Evolutionary conservation across 2,113 vertebrate genomes (phyloP).

Genomic region (Gadus chalcogrammus): DNA sequence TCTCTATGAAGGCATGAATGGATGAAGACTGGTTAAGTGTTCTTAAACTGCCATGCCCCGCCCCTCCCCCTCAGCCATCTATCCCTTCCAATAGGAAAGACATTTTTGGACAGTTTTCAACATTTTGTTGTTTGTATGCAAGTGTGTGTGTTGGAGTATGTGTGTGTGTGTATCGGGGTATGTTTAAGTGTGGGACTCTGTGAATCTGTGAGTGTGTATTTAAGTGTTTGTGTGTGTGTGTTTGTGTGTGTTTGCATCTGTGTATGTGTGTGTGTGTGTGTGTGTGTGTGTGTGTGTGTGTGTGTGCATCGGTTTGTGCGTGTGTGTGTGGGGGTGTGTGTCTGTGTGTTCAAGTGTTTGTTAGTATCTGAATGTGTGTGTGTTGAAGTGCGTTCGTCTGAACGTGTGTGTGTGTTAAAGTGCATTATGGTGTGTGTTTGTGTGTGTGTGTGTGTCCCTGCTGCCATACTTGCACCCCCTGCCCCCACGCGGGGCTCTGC

Average conservation of each 20-base stretch:
- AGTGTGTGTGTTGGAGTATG: constrained; percentile 18
- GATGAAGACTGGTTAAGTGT: constrained; percentile 51
- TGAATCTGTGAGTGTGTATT: constrained; percentile 1
- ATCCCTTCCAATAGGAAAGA: too few species aligned
- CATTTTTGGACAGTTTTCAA: too few species aligned
- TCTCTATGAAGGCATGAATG: constrained; percentile 44
- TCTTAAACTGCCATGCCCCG: background rate
- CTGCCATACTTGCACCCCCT: constrained; percentile 17
- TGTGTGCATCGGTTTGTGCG: constrained; percentile 1
- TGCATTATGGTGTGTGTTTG: constrained; percentile 16
- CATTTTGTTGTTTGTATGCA: background rate
- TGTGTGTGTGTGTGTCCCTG: constrained; percentile 35
- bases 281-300: too few species aligned
- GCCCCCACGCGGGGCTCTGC: constrained; percentile 57
- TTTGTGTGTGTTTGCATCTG: too few species aligned
- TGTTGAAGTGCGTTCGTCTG: too few species aligned
- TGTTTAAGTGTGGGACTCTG: constrained; percentile 13
- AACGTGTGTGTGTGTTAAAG: background rate
- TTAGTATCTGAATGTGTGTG: too few species aligned
- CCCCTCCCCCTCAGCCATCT: too few species aligned
- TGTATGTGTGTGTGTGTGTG: too few species aligned
- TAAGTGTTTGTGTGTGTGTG: too few species aligned
- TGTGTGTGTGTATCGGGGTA: constrained; percentile 34
- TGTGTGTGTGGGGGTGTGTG: constrained; percentile 43
- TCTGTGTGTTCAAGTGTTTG: constrained; percentile 28